phyloP scores from a whole-genome alignment of 2,113 vertebrate species.

The Gyps fulvus region DNA sequence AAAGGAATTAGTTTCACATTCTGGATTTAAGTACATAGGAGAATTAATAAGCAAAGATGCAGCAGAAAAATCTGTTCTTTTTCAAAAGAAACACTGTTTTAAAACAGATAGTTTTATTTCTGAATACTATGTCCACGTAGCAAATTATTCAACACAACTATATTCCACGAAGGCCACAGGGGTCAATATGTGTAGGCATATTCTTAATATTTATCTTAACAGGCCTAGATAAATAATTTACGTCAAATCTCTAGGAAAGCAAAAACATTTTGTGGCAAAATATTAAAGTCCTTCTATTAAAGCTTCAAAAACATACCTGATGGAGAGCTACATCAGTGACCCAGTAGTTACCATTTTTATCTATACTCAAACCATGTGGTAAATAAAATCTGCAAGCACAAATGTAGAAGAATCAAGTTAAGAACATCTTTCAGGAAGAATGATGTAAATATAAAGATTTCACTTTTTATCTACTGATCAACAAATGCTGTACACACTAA shows the following conservation, averaged over 20 bases:
- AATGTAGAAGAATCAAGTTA: not conserved
- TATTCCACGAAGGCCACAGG: not conserved
- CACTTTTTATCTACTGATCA: not conserved
- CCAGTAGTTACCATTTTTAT: conserved; percentile 91
- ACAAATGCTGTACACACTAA: not conserved
- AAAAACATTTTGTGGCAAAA: not conserved
- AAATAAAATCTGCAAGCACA: conserved; percentile 87
- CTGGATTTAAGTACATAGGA: not conserved
- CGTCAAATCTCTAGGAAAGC: not conserved
- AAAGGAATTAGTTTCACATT: not conserved
- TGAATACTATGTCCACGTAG: not conserved
- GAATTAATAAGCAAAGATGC: not conserved
- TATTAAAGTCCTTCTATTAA: not conserved
- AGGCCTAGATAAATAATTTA: not conserved
- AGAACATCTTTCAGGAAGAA: not conserved
- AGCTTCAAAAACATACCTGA: conserved; percentile 79
- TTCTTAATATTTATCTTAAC: not conserved
- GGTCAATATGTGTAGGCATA: not conserved
- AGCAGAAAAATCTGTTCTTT: not conserved
- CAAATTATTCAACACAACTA: not conserved
- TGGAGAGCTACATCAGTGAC: conserved; percentile 97
- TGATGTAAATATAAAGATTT: not conserved
- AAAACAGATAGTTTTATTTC: not conserved
- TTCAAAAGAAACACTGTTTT: not conserved
- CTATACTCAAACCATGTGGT: conserved; percentile 91